Base-by-base conservation (phyloP, 2,888 invertebrate genomes). In the Tethea ocularis region DNA sequence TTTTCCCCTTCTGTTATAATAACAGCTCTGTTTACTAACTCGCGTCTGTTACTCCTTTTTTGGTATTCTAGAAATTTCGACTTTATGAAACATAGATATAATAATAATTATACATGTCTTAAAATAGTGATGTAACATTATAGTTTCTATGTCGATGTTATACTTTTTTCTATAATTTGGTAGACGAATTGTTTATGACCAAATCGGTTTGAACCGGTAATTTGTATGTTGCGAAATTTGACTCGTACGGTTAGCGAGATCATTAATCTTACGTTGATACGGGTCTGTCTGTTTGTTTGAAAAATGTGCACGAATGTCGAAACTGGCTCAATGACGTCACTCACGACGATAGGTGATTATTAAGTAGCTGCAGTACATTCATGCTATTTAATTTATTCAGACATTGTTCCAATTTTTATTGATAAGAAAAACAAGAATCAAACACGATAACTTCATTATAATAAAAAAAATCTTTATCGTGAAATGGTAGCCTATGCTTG, bases 1-100 rank as follows among this genome's bases (percentile, higher is more conserved):
- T 86, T 85, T 86, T 83, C 78, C 84, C 84, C 83, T 82, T 78
- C 80, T 82, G 83, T 86, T 86, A 86, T 85, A 88, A 87, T 87
- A 87, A 87, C 87, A 88, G 81, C 81, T 80, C 83, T 87, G 88
- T 87, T 89, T 87, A 86, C 84, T 75, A 66, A 82, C 69, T 71
- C 75, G 79, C 76, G 85, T 84, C 84, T 86, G 86, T 81, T 83
- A 78, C 77, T 70, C 70, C 80, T 79, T 84, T 85, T 75, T 54
- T 33, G 26, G 59, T 62, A 69, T 74, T 72, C 69, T 69, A 60
- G 71, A 70, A 71, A 69, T 68, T 68, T 72, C 64, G 57, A 68
- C 64, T 69, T 66, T 65, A 72, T 67, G 60, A 62, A 60, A 56
- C 56, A 52, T 51, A 33, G 13, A 6, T 13, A 33, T 6, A 33